Evolutionary conservation across 2,888 invertebrate species (phyloP), one percentile per base, ranked within the genome.

Genomic region (Pammene aurita): DNA sequence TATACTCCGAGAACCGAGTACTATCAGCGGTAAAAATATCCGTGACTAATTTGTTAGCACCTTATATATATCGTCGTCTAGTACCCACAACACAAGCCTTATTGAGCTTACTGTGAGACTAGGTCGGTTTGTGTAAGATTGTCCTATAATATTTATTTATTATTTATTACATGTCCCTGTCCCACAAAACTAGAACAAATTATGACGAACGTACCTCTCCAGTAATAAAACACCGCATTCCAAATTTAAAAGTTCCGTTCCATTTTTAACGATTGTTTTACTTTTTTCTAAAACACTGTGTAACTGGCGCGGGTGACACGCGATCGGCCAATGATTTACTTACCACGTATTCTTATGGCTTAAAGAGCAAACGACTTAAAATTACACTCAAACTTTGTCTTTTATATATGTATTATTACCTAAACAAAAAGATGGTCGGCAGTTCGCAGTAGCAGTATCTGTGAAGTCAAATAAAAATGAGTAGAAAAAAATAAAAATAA

Each of bases 291-390:
- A 68, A 64, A 54, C 68, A 52, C 55, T 52, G 38, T 58, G 50
- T 68, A 64, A 68, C 16, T 44, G 57, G 63, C 58, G 61, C 60
- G 61, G 48, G 63, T 74, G 80, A 82, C 81, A 77, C 71, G 75
- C 66, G 72, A 75, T 74, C 72, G 74, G 74, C 61, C 63, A 66
- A 67, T 83, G 84, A 84, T 84, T 84, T 85, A 84, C 76, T 77
- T 61, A 4, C 54, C 7, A 14, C 5, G 14, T n/a, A 34, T 54
- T 54, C 13, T n/a, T 2, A 7, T n/a, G 34, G 54, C 2, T n/a
- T 34, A n/a, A 34, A 7, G 26, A 50, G 26, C 7, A 13, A 26
- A 5, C 11, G 54, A 54, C n/a, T 54, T 13, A 7, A n/a, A 7
- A 6, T n/a, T n/a, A 38, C 26, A 26, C 5, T 18, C n/a, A 2